Evolutionary conservation across 2,797 vertebrate species (phyloP), one percentile per base, ranked within the genome.

Genomic region (Tadarida brasiliensis): DNA sequence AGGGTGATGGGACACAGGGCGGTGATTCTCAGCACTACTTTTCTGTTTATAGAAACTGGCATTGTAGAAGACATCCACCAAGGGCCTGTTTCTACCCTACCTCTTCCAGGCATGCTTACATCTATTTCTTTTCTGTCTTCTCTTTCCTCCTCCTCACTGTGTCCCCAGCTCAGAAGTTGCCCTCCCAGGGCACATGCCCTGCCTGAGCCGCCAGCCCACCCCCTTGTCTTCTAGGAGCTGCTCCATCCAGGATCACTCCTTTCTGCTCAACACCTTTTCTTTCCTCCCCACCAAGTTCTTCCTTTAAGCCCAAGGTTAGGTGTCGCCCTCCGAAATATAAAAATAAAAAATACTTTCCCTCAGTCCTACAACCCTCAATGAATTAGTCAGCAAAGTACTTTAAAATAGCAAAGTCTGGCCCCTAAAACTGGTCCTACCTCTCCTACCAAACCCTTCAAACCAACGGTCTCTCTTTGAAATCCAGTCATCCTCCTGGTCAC

Each of bases 401-500:
- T 47, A 44, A 94, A 73, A 92, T 35, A 30, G 54, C 76, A 28
- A 86, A 77, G 28, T 35, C 24, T 11, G 11, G 39, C 30, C 33
- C 78, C 33, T 28, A 16, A 24, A 11, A 47, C 9, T 19, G 19
- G 28, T 20, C 76, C 54, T 24, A 39, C 59, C 35, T 57, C 3
- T 63, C 8, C 63, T 47, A 16, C 8, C 10, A 26, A 87, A 17
- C 24, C 59, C 74, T 74, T 82, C 57, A 14, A 10, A 30, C 33
- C 86, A 28, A 3, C 47, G 56, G 16, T 71, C 11, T 76, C 33
- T 49, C 80, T 92, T 44, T 78, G 90, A 94, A 87, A 47, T 28
- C 20, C 30, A 16, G 5, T 10, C 11, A 6, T 63, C 56, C 77
- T 80, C 65, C 59, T 14, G 1, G 2, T 20, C n/a, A 70, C 65